phyloP scores from a whole-genome alignment of 2,797 vertebrate genomes.

The Columba guinea region DNA sequence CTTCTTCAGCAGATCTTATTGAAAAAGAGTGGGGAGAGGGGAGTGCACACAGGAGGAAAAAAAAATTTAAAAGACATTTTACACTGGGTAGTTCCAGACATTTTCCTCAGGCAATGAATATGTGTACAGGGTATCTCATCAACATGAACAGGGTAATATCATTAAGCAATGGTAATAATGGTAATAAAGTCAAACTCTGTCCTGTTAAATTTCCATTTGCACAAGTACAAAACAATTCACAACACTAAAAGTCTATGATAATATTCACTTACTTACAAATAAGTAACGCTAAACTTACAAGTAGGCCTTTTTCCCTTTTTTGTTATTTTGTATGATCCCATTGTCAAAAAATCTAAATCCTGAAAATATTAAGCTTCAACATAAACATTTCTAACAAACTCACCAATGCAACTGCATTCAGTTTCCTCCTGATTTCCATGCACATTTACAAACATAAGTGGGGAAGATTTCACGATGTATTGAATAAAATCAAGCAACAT shows the following conservation, averaged over 20 bases:
- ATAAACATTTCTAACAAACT: conserved; percentile 29
- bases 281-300: fast-evolving
- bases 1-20: not conserved
- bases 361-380: not conserved
- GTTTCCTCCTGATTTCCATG: conserved; percentile 81
- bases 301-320: not conserved
- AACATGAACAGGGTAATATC: fast-evolving
- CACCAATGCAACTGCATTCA: conserved; percentile 84
- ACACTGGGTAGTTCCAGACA: not conserved
- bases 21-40: not conserved
- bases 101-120: not conserved
- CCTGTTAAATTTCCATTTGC: not conserved
- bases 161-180: not conserved
- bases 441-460: conserved; percentile 92
- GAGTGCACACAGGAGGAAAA: no score
- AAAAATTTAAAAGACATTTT: not conserved
- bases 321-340: not conserved
- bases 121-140: not conserved
- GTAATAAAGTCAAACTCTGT: not conserved
- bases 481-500: conserved; percentile 98
- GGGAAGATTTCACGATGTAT: conserved; percentile 95
- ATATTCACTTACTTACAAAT: not conserved
- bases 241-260: not conserved
- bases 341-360: not conserved
- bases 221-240: not conserved